Conservation (phyloP, 2,113 vertebrate species). For the Sclerurus mexicanus region DNA sequence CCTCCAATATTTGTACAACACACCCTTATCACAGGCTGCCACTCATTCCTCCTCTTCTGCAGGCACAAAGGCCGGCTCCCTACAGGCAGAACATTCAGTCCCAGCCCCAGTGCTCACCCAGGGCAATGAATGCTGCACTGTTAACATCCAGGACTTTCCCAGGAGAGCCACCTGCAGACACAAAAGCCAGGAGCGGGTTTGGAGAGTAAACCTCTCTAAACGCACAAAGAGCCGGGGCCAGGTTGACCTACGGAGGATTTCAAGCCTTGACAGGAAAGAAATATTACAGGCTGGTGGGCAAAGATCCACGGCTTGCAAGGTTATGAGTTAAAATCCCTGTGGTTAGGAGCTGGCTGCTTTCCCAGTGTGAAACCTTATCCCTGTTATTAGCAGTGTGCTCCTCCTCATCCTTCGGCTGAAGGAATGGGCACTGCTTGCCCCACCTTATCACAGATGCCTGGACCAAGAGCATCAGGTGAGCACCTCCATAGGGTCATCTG, state of each 20-base stretch:
- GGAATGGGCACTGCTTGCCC: neutral
- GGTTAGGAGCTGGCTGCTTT: neutral
- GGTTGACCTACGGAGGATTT: neutral
- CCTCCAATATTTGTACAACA: neutral
- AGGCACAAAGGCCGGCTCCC: neutral
- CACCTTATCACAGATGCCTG: neutral
- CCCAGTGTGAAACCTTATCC: neutral
- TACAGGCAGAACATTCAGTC: fast-evolving
- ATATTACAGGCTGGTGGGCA: neutral
- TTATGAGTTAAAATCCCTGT: neutral
- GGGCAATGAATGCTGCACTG: neutral
- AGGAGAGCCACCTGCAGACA: neutral
- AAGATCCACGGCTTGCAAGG: neutral
- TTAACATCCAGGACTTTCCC: neutral
- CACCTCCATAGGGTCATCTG: fast-evolving
- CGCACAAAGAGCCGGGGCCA: neutral
- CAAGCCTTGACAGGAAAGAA: neutral
- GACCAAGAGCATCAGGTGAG: fast-evolving
- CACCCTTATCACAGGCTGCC: neutral
- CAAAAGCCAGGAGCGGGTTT: neutral
- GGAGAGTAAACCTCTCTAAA: neutral
- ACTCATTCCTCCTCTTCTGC: neutral
- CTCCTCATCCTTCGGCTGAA: neutral
- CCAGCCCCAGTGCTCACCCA: neutral
- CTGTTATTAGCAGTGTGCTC: neutral